These are phyloP conservation scores for Lepidocyrtinus sp. DNA, from an alignment of 2,888 invertebrate species.

Conservation along the genomic window DNA sequence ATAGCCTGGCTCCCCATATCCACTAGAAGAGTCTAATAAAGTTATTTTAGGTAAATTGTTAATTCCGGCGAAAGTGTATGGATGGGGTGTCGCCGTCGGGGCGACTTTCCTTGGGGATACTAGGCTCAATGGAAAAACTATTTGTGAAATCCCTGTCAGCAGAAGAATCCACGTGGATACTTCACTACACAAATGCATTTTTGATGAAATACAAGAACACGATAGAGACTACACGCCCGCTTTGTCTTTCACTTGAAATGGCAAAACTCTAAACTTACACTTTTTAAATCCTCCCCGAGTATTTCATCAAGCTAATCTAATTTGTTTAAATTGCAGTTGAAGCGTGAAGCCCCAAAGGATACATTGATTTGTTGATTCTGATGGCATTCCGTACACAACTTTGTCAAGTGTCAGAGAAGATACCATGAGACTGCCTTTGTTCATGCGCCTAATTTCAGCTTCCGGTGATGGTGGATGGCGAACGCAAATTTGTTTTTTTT, in stretches of 20 bases:
- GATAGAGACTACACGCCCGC: background rate
- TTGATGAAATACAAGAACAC: background rate
- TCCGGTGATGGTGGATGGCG: no score
- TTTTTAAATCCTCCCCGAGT: background rate
- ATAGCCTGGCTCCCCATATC: background rate
- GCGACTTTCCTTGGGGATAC: background rate
- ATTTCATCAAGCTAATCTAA: background rate
- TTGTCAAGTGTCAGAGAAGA: no score
- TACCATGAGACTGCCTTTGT: no score
- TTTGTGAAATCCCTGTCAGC: no score
- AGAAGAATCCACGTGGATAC: background rate
- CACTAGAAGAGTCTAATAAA: conserved; percentile 1
- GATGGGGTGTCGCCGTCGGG: background rate
- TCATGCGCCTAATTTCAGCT: background rate
- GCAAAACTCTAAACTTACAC: background rate
- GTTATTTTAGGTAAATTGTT: conserved; percentile 26
- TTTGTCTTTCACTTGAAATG: no score
- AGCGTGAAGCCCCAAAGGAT: background rate
- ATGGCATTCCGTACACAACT: background rate
- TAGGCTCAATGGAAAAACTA: background rate
- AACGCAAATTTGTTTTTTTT: no score
- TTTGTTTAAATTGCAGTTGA: background rate
- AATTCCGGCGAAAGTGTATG: background rate
- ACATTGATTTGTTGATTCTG: background rate
- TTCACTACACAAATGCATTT: background rate